phyloP scores from a whole-genome alignment of 1,140 invertebrate genomes.

The Aphelinus atriplicis region DNA sequence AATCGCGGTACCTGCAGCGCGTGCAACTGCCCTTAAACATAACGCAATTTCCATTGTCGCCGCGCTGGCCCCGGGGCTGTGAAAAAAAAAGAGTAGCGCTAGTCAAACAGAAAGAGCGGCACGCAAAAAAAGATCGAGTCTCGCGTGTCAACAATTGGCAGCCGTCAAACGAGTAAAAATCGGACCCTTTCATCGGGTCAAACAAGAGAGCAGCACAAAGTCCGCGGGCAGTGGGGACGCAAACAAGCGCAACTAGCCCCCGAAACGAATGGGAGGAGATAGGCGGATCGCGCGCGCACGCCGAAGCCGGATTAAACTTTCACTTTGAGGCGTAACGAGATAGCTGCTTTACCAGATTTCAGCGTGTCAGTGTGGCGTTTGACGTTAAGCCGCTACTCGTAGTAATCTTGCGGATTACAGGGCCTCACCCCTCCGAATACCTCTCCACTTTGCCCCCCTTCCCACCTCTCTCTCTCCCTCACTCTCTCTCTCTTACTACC shows the following conservation, averaged over 20 bases:
- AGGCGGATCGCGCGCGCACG: slow-evolving; percentile 25
- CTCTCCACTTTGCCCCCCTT: neutral
- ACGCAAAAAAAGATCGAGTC: slow-evolving; percentile 5
- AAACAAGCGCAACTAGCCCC: neutral
- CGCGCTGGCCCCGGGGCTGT: too few relatives aligned
- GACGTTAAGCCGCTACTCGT: slow-evolving; percentile 43
- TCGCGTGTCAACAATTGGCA: too few relatives aligned
- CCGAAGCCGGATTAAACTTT: slow-evolving; percentile 39
- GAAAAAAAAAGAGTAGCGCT: too few relatives aligned
- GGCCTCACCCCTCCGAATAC: neutral
- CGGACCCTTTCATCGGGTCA: too few relatives aligned
- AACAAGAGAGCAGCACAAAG: neutral
- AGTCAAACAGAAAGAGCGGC: slow-evolving; percentile 13
- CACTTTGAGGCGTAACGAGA: slow-evolving; percentile 38
- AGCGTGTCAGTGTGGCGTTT: slow-evolving; percentile 40
- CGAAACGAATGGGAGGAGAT: neutral
- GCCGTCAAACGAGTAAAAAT: too few relatives aligned
- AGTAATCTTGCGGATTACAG: slow-evolving; percentile 44
- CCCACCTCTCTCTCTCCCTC: neutral
- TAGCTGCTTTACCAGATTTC: slow-evolving; percentile 40
- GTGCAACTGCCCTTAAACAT: neutral
- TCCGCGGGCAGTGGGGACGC: neutral
- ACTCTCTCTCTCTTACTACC: too few relatives aligned
- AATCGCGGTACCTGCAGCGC: neutral
- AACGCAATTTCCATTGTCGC: neutral